These are phyloP conservation scores for Chymomyza costata DNA, from an alignment of 1,140 invertebrate genomes.

Conservation along the genomic window DNA sequence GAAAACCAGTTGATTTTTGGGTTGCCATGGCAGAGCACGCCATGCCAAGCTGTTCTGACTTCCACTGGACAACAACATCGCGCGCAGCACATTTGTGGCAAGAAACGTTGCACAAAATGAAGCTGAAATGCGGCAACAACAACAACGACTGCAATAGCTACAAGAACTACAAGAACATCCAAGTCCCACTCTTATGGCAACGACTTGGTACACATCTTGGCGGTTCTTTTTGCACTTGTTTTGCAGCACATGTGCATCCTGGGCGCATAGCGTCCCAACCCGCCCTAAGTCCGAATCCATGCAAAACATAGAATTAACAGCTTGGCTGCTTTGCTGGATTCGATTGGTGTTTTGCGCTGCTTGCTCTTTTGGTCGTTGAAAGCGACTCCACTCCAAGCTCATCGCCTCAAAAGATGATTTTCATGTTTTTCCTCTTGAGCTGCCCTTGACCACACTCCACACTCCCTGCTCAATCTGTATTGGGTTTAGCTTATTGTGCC, in stretches of 20 bases:
- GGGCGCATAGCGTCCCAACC: slow-evolving; percentile 1
- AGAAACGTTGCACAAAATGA: slow-evolving; percentile 45
- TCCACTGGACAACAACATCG: slow-evolving; percentile 24
- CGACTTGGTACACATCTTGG: slow-evolving; percentile 19
- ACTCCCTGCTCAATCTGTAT: background rate
- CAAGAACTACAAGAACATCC: slow-evolving; percentile 23
- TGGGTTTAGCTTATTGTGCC: no score
- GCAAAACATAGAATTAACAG: no score
- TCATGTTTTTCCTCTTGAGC: slow-evolving; percentile 55
- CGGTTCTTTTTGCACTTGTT: slow-evolving; percentile 48
- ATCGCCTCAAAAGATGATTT: slow-evolving; percentile 70
- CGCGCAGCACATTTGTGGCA: slow-evolving; percentile 36
- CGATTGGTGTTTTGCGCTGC: slow-evolving; percentile 28
- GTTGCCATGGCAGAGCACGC: slow-evolving; percentile 25
- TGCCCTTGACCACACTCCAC: slow-evolving; percentile 8
- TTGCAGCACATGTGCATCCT: slow-evolving; percentile 22
- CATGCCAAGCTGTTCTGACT: slow-evolving; percentile 21
- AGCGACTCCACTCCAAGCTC: slow-evolving; percentile 40
- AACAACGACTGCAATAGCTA: background rate
- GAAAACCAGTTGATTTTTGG: slow-evolving; percentile 54
- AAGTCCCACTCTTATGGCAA: background rate
- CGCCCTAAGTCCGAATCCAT: no score
- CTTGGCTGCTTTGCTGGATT: slow-evolving; percentile 33
- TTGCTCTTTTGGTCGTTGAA: background rate
- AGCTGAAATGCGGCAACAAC: no score